Percentiles rank a stretch among this genome's conserved stretches.
Conservation (phyloP, 1,140 invertebrate genomes). For the Sitophilus oryzae region DNA sequence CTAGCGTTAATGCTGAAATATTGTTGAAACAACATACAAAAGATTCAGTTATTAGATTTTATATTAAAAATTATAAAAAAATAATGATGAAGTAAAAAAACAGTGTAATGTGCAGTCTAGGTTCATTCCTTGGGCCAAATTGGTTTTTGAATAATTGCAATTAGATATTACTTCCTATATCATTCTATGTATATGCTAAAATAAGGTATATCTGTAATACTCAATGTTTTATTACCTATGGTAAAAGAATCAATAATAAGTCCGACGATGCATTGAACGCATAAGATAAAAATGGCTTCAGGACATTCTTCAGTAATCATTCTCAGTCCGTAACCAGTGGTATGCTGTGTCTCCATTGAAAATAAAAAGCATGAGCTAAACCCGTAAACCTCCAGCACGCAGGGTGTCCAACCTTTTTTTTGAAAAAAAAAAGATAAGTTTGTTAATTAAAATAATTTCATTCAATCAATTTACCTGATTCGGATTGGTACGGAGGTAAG, state of each 20-base stretch:
- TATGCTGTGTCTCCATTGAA: slow-evolving; percentile 90
- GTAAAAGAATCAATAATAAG: slow-evolving; percentile 78
- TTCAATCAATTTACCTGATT: slow-evolving; percentile 44
- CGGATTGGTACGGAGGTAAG: slow-evolving; percentile 18
- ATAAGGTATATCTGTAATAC: too few species aligned
- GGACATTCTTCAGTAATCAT: slow-evolving; percentile 92
- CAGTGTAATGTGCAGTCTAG: too few species aligned
- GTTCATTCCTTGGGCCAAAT: too few species aligned
- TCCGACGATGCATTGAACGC: slow-evolving; percentile 85
- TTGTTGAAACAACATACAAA: too few species aligned
- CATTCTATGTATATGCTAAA: too few species aligned
- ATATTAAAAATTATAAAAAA: too few species aligned
- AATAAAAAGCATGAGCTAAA: slow-evolving; percentile 88
- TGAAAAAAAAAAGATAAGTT: neutral
- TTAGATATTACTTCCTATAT: too few species aligned
- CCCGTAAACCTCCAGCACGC: slow-evolving; percentile 71
- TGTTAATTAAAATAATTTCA: too few species aligned
- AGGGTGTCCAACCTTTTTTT: slow-evolving; percentile 63
- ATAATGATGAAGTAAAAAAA: too few species aligned
- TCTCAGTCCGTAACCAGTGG: slow-evolving; percentile 72
- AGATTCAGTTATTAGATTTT: too few species aligned
- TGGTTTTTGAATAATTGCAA: too few species aligned
- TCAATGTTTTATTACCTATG: slow-evolving; percentile 52
- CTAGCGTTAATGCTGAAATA: too few species aligned
- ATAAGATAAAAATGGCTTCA: slow-evolving; percentile 94